Conservation (phyloP, 1,140 invertebrate genomes). For the Drosophila repleta region DNA sequence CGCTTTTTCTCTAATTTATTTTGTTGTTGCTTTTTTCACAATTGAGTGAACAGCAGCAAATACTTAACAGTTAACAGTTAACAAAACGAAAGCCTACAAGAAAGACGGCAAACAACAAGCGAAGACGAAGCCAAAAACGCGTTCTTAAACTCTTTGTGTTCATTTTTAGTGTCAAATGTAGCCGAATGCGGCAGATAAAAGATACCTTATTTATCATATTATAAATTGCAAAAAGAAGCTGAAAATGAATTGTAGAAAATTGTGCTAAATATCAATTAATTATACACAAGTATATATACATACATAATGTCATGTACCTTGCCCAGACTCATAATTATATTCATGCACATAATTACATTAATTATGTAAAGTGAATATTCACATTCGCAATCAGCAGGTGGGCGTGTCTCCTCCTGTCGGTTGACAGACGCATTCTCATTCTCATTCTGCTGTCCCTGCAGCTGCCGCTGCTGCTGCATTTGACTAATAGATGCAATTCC, state of each 20-base stretch:
- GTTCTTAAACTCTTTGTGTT: slow-evolving; percentile 13
- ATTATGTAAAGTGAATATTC: background rate
- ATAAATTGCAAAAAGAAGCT: slow-evolving; percentile 31
- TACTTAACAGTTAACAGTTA: slow-evolving; percentile 36
- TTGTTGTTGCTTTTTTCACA: slow-evolving; percentile 24
- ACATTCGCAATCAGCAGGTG: slow-evolving; percentile 20
- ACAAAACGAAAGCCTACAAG: slow-evolving; percentile 33
- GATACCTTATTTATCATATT: background rate
- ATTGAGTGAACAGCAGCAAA: slow-evolving; percentile 25
- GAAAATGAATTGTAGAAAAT: background rate
- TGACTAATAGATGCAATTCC: slow-evolving; percentile 13
- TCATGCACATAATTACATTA: background rate
- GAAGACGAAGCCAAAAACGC: slow-evolving; percentile 3
- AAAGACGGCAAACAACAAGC: slow-evolving; percentile 9
- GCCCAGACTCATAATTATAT: background rate
- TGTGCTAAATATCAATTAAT: too few relatives aligned
- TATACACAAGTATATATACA: too few relatives aligned
- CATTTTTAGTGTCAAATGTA: slow-evolving; percentile 16
- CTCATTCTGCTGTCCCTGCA: background rate
- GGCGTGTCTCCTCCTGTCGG: slow-evolving; percentile 20
- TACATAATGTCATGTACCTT: too few relatives aligned
- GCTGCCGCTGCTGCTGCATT: slow-evolving; percentile 1
- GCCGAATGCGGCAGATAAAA: slow-evolving; percentile 3
- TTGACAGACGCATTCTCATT: slow-evolving; percentile 25
- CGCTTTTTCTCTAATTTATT: slow-evolving; percentile 13